These are phyloP conservation scores for Leptodactylus fallax DNA, from an alignment of 2,797 vertebrate species.

Conservation along the genomic window DNA sequence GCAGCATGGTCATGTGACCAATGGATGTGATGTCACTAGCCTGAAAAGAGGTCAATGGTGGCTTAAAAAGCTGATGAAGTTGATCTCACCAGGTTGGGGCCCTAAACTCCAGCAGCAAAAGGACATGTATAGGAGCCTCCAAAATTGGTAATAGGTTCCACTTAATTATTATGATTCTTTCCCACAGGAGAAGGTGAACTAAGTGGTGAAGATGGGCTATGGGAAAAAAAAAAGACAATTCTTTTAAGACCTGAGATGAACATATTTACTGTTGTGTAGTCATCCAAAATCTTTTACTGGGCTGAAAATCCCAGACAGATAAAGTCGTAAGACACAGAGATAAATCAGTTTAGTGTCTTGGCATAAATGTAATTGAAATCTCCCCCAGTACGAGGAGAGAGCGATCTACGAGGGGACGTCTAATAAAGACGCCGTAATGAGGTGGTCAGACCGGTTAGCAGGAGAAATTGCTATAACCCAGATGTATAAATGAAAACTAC, in stretches of 20 bases:
- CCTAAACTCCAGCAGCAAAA: too few species aligned
- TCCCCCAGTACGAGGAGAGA: slow-evolving; percentile 8
- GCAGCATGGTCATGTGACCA: too few species aligned
- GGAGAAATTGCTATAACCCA: slow-evolving; percentile 17
- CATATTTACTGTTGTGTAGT: background rate
- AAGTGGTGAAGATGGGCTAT: background rate
- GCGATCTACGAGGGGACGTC: background rate
- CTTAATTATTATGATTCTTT: too few species aligned
- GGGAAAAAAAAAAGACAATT: background rate
- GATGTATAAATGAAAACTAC: slow-evolving; percentile 16
- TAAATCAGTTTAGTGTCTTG: slow-evolving; percentile 3
- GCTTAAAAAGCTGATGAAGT: too few species aligned
- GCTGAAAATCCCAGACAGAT: background rate
- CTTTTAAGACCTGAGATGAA: background rate
- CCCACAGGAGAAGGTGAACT: too few species aligned
- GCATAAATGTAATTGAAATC: slow-evolving; percentile 26
- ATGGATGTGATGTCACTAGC: too few species aligned
- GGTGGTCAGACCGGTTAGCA: slow-evolving; percentile 6
- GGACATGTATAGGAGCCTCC: too few species aligned
- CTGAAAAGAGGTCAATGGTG: too few species aligned
- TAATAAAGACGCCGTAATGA: slow-evolving; percentile 38
- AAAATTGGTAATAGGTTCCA: too few species aligned
- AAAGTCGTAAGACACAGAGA: background rate
- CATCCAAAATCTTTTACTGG: background rate
- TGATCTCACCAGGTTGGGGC: too few species aligned